A percentile compares a stretch with the other conserved stretches of the same genome.
Evolutionary conservation across 2,113 vertebrate genomes (phyloP).

Genomic region (Castor canadensis): DNA sequence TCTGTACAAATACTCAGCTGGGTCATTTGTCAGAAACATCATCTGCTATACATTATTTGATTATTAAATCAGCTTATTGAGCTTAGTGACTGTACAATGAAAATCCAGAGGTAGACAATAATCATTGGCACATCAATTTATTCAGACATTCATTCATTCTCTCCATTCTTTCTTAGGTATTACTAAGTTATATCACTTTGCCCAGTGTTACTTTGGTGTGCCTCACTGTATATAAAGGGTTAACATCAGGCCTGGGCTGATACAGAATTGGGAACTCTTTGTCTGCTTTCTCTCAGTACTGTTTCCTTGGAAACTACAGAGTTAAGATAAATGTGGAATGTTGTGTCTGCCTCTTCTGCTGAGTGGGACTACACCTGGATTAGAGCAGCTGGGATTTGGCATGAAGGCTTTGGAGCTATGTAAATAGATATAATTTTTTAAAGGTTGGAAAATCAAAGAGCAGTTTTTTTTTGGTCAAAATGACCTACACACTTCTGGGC

Average conservation of each 20-base stretch:
- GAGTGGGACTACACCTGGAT: slow-evolving; percentile 1
- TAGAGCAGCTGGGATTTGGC: not conserved
- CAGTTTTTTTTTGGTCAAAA: not conserved
- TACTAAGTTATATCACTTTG: not conserved
- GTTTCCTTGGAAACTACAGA: slow-evolving; percentile 73
- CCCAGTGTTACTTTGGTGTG: not conserved
- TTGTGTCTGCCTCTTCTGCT: not conserved
- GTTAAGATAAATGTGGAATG: slow-evolving; percentile 48
- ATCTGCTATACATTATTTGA: not conserved
- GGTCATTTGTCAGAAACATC: not conserved
- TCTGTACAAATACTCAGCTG: not conserved
- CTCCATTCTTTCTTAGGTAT: not conserved
- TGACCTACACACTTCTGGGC: not conserved
- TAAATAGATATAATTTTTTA: not conserved
- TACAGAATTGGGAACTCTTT: not conserved
- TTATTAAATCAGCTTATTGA: not conserved
- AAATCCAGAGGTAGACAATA: not conserved
- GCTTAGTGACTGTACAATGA: not conserved
- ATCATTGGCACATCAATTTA: not conserved
- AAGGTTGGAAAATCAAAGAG: not conserved
- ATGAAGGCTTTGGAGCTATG: not conserved
- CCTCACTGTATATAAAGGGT: not conserved
- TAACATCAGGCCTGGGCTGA: not conserved
- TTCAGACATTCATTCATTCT: not conserved
- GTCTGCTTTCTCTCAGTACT: not conserved